Conservation (phyloP, 2,113 vertebrate genomes). For the Corydoras maculifer region DNA sequence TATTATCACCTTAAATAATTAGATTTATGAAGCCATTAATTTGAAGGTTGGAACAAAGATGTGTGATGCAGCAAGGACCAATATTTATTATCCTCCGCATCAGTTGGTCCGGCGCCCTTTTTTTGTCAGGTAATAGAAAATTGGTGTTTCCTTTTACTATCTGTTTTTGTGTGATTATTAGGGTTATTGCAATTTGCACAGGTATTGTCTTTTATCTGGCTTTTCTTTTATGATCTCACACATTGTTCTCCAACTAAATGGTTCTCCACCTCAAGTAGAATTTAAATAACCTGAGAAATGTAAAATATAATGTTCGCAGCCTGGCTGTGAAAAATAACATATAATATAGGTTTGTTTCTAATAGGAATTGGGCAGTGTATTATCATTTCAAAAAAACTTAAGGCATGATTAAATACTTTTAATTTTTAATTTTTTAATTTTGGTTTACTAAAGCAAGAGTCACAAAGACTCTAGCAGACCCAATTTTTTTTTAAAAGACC, state of each 20-base stretch:
- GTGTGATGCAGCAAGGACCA: slow-evolving; percentile 27
- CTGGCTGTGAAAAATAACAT: neutral
- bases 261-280: too few species aligned
- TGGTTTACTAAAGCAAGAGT: too few species aligned
- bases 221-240: neutral
- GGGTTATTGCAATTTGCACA: neutral
- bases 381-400: too few species aligned
- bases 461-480: too few species aligned
- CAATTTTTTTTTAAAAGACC: too few species aligned
- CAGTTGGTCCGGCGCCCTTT: slow-evolving; percentile 12
- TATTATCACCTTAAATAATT: slow-evolving; percentile 40
- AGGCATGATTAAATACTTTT: too few species aligned
- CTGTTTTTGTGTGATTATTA: neutral
- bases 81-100: slow-evolving; percentile 26
- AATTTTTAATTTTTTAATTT: too few species aligned
- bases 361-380: too few species aligned
- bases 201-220: neutral
- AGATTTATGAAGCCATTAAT: slow-evolving; percentile 39
- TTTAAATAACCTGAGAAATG: neutral
- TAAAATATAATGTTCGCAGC: neutral
- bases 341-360: too few species aligned
- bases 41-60: slow-evolving; percentile 40
- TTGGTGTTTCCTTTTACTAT: neutral
- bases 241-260: neutral
- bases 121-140: neutral